phyloP scores from a whole-genome alignment of 1,140 invertebrate genomes.

The honey bee (Apis mellifera) region DNA sequence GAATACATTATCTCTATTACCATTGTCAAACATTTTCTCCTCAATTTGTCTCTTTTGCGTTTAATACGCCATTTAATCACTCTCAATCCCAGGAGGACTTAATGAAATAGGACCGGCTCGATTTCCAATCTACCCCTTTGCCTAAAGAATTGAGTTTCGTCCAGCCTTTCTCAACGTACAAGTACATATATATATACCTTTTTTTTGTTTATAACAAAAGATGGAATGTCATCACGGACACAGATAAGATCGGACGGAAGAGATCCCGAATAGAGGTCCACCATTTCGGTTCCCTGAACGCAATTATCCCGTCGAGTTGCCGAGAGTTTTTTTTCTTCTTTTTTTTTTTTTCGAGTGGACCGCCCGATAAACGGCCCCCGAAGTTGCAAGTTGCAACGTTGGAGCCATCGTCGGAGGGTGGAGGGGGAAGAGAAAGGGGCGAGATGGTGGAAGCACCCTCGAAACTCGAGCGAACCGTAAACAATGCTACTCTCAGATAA shows the following conservation, averaged over 20 bases:
- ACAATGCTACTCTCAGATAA: conserved; percentile 60
- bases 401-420: neutral
- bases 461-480: conserved; percentile 62
- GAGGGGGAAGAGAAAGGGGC: neutral
- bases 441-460: conserved; percentile 46
- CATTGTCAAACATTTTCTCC: too few species aligned
- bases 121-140: neutral
- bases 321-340: neutral
- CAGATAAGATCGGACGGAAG: conserved; percentile 14
- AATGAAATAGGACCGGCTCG: neutral
- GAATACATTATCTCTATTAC: too few species aligned
- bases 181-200: neutral
- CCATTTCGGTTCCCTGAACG: conserved; percentile 17
- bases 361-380: neutral
- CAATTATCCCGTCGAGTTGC: conserved; percentile 33
- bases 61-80: neutral
- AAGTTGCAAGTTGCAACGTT: neutral
- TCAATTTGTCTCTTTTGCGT: too few species aligned
- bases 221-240: too few species aligned
- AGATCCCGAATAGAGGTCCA: neutral
- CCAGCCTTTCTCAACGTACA: too few species aligned
- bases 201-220: neutral
- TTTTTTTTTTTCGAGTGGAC: neutral
- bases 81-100: neutral
- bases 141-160: neutral